Base-by-base conservation (phyloP, 2,888 invertebrate species). In the Coleophora deauratella region DNA sequence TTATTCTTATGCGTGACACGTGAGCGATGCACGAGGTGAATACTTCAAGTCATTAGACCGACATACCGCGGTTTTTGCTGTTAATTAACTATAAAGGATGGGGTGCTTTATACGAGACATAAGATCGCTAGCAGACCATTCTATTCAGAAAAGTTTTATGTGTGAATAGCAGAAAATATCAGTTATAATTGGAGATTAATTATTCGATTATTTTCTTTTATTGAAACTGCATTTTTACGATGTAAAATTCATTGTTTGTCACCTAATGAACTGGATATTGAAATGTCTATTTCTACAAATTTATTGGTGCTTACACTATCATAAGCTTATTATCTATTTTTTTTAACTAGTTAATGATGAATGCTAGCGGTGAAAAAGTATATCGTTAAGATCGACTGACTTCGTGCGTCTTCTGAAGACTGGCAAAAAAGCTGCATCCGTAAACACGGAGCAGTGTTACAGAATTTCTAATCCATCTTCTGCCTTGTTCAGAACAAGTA, bases 131-230 rank as follows among this genome's bases (percentile, higher is more conserved):
- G 59, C 52, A 46, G 49, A 49, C 27, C 35, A 35, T 41, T 44
- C 49, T 55, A 57, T 54, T 57, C 52, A 57, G 54, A 54, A 21
- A 52, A 54, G 42, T 52, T 52, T 51, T 42, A 48, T 54, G 54
- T 60, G 59, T 54, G 57, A 66, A 65, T 55, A 36, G 46, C 31
- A 43, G 50, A 57, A 63, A 58, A 53, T 46, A 62, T 63, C 53
- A 50, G 38, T 52, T 59, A 56, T 62, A 63, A 67, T 71, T 63
- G 60, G 54, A 54, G 31, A 53, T 50, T 62, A 62, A 66, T 64
- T 60, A 49, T n/a, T 21, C 55, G 43, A 57, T 49, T 47, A 43
- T 50, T 45, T 51, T 54, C 40, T 57, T 51, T 50, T 51, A 43
- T 40, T 30, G 37, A 38, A 39, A 47, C 51, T 38, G 44, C 42